Conservation (phyloP, 2,113 vertebrate species). For the Carassius carassius region DNA sequence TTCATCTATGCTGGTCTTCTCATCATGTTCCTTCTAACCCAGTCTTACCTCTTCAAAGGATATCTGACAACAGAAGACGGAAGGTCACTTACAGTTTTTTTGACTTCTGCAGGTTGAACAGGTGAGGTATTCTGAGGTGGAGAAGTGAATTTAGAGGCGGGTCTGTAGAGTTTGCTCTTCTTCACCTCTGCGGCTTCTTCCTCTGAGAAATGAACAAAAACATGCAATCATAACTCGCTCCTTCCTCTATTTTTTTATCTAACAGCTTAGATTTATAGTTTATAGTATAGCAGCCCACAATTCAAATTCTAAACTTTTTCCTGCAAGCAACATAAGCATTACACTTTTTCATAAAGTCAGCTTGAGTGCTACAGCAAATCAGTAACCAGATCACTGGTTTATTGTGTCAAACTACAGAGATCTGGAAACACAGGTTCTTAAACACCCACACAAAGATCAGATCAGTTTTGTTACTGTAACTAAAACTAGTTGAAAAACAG, state of each 20-base stretch:
- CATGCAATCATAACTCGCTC: neutral
- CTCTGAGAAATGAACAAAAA: constrained; percentile 62
- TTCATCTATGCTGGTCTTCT: neutral
- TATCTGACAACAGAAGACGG: neutral
- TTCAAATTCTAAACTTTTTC: neutral
- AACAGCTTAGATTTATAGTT: neutral
- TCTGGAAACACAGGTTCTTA: neutral
- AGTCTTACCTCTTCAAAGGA: constrained; percentile 22
- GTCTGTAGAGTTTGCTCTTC: constrained; percentile 77
- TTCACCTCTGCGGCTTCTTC: constrained; percentile 75
- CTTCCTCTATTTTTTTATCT: neutral
- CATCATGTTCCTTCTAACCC: neutral
- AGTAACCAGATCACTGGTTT: neutral
- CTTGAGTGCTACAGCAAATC: neutral
- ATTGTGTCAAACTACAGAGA: neutral
- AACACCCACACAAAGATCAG: neutral
- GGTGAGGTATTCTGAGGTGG: constrained; percentile 65
- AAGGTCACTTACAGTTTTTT: constrained; percentile 71
- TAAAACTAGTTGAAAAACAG: neutral
- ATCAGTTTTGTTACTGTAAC: neutral
- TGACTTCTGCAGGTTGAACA: constrained; percentile 62
- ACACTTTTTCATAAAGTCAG: neutral
- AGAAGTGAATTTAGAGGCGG: constrained; percentile 69
- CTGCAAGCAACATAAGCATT: neutral
- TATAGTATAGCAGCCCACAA: neutral